These are phyloP conservation scores for Xestia xanthographa DNA, from an alignment of 2,888 invertebrate species.

Conservation along the genomic window DNA sequence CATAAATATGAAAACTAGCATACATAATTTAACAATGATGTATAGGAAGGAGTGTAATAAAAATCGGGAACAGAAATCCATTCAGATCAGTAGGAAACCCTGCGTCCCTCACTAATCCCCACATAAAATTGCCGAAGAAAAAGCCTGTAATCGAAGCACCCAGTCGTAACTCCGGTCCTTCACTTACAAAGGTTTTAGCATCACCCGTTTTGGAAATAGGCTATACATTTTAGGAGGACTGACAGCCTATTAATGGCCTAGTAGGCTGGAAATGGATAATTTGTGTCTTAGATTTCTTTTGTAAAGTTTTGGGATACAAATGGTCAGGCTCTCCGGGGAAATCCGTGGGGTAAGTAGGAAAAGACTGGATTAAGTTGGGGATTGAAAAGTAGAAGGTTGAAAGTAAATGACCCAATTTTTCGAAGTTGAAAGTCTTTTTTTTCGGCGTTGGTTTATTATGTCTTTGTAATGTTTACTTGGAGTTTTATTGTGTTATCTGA, in stretches of 20 bases:
- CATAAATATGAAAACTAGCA: constrained; percentile 30
- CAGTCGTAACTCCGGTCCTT: constrained; percentile 76
- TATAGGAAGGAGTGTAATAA: constrained; percentile 45
- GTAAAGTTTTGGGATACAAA: constrained; percentile 27
- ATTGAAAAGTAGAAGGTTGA: constrained; percentile 30
- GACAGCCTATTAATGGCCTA: constrained; percentile 63
- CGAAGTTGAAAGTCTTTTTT: neutral
- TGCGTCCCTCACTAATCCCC: constrained; percentile 69
- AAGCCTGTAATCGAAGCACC: constrained; percentile 74
- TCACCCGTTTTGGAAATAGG: constrained; percentile 65
- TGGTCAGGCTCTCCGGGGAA: constrained; percentile 22
- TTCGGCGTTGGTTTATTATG: neutral
- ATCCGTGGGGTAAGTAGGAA: neutral
- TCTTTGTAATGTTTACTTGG: neutral
- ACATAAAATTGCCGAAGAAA: constrained; percentile 76
- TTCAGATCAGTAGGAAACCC: constrained; percentile 51
- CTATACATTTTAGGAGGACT: constrained; percentile 60
- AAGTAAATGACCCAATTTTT: constrained; percentile 3
- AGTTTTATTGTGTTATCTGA: neutral
- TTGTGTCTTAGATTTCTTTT: constrained; percentile 44
- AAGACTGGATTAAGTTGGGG: constrained; percentile 7
- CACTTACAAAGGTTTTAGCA: constrained; percentile 75
- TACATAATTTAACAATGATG: constrained; percentile 48
- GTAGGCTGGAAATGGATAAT: constrained; percentile 48
- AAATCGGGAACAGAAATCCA: constrained; percentile 55